Conservation (phyloP, 2,797 vertebrate genomes). For the Threskiornis aethiopicus region DNA sequence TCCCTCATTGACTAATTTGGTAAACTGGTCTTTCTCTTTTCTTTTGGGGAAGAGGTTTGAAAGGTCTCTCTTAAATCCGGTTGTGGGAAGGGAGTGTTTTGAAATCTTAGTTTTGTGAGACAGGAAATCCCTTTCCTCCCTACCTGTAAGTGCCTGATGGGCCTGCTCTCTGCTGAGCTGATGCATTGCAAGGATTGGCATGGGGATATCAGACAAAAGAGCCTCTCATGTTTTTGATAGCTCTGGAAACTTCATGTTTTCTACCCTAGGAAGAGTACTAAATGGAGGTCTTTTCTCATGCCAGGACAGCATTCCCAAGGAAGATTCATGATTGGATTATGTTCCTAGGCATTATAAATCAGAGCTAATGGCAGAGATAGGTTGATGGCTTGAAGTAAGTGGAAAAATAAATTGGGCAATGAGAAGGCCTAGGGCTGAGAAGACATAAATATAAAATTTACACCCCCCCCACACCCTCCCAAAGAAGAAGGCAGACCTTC, state of each 20-base stretch:
- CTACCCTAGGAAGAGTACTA: constrained; percentile 40
- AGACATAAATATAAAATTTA: constrained; percentile 71
- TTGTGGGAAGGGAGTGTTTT: neutral
- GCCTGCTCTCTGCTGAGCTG: neutral
- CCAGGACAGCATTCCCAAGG: constrained; percentile 53
- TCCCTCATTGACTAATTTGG: neutral
- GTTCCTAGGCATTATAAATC: constrained; percentile 74
- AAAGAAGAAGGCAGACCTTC: constrained; percentile 17
- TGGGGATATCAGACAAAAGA: constrained; percentile 21
- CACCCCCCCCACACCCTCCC: neutral
- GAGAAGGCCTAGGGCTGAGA: constrained; percentile 46
- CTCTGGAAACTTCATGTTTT: constrained; percentile 50
- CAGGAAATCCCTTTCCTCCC: constrained; percentile 21
- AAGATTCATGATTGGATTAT: constrained; percentile 76
- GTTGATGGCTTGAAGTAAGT: constrained; percentile 72
- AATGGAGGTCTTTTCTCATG: constrained; percentile 43
- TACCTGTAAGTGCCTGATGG: neutral
- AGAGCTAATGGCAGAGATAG: constrained; percentile 69
- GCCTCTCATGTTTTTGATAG: constrained; percentile 37
- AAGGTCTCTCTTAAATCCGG: neutral
- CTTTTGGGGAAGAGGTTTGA: neutral
- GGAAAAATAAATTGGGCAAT: constrained; percentile 72
- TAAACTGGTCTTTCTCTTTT: neutral
- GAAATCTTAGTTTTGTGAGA: neutral
- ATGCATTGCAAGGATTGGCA: neutral